Evolutionary conservation across 2,797 vertebrate species (phyloP).

Genomic region (Semaprochilodus insignis): DNA sequence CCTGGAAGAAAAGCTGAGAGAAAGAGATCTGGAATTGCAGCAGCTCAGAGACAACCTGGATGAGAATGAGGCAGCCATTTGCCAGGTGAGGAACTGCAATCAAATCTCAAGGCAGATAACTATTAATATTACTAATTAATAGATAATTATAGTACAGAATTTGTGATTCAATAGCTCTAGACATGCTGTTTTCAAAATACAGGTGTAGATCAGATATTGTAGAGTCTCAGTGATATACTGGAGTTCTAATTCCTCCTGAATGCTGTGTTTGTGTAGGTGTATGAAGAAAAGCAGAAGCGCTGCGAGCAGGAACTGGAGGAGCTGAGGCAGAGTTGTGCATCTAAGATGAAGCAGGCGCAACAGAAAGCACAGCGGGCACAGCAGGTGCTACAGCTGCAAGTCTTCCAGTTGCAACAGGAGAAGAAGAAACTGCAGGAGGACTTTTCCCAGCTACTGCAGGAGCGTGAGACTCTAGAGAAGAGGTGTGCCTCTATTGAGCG

Average conservation of each 20-base stretch:
- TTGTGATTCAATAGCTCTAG: too few species aligned
- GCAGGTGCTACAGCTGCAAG: conserved; percentile 95
- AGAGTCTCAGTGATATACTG: too few species aligned
- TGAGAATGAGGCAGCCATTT: conserved; percentile 91
- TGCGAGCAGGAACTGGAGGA: conserved; percentile 91
- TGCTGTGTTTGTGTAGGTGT: conserved; percentile 81
- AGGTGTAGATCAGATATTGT: too few species aligned
- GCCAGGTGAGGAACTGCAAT: conserved; percentile 80
- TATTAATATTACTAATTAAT: background rate
- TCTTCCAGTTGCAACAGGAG: conserved; percentile 97
- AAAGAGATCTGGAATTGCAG: conserved; percentile 90
- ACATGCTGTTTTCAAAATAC: too few species aligned
- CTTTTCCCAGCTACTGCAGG: conserved; percentile 92
- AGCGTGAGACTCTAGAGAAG: conserved; percentile 90
- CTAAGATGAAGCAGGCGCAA: conserved; percentile 87
- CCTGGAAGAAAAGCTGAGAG: conserved; percentile 93
- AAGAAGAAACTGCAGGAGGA: conserved; percentile 97
- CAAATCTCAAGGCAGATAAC: background rate
- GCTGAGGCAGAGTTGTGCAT: conserved; percentile 84
- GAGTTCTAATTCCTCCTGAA: background rate
- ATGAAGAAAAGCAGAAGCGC: conserved; percentile 91
- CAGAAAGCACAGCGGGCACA: conserved; percentile 91
- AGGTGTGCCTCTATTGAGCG: conserved; percentile 92
- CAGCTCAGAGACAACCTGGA: conserved; percentile 94
- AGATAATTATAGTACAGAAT: too few species aligned